Percentiles rank a stretch among this genome's conserved stretches.
Conservation (phyloP, 2,888 invertebrate species). For the Monoplex corrugatus region DNA sequence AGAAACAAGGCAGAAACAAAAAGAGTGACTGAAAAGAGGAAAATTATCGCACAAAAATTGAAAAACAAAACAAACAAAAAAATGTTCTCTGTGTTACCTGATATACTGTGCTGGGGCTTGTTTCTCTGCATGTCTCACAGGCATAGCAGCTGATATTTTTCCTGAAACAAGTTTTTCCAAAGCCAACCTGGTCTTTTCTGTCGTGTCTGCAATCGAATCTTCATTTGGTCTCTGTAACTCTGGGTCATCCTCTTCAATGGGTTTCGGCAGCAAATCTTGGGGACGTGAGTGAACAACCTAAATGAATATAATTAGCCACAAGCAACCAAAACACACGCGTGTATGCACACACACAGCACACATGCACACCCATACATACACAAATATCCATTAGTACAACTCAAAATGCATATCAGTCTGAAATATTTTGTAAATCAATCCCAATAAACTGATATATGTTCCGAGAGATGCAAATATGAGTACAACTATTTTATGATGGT, state of each 20-base stretch:
- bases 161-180: constrained; percentile 89
- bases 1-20: too few relatives aligned
- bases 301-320: background rate
- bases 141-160: constrained; percentile 98
- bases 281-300: constrained; percentile 94
- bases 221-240: constrained; percentile 92
- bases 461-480: background rate
- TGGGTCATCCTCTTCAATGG: constrained; percentile 95
- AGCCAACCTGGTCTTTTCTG: constrained; percentile 93
- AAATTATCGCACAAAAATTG: too few relatives aligned
- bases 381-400: background rate
- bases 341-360: background rate
- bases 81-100: too few relatives aligned
- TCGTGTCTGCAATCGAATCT: constrained; percentile 91
- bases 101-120: constrained; percentile 97
- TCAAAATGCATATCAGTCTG: background rate
- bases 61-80: too few relatives aligned
- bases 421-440: background rate
- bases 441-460: background rate
- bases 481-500: too few relatives aligned
- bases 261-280: constrained; percentile 94
- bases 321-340: background rate
- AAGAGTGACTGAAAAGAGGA: background rate
- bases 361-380: background rate
- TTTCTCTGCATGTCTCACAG: constrained; percentile 96